phyloP scores from a whole-genome alignment of 2,797 vertebrate species.

The Danio choprae region DNA sequence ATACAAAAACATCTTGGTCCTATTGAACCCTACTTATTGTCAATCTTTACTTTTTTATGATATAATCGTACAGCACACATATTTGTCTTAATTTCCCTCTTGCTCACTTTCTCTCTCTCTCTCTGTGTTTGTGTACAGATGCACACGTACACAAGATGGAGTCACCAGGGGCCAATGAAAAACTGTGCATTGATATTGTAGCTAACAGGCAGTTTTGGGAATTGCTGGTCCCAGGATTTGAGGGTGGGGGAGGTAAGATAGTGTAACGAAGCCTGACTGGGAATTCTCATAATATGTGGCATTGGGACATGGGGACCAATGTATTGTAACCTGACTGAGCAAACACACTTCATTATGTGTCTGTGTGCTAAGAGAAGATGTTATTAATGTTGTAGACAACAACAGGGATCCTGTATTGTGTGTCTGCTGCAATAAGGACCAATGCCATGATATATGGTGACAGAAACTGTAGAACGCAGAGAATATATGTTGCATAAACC shows the following conservation, averaged over 20 bases:
- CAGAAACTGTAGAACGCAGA: neutral
- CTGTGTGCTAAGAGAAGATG: conserved; percentile 43
- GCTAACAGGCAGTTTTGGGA: conserved; percentile 75
- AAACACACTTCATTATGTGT: conserved; percentile 61
- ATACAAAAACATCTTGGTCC: neutral
- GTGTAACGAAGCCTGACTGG: conserved; percentile 77
- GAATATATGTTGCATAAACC: neutral
- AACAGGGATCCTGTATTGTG: neutral
- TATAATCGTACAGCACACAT: neutral
- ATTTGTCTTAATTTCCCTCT: neutral
- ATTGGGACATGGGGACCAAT: conserved; percentile 54
- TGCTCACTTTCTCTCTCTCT: neutral
- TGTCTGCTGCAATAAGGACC: neutral
- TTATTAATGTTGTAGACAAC: conserved; percentile 35
- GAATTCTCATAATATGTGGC: conserved; percentile 66
- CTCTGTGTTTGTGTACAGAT: conserved; percentile 16
- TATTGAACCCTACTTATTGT: neutral
- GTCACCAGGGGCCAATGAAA: conserved; percentile 72
- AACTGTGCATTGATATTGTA: conserved; percentile 83
- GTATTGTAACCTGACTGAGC: conserved; percentile 53
- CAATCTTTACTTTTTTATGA: neutral
- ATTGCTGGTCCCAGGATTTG: conserved; percentile 56
- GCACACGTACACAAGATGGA: conserved; percentile 41
- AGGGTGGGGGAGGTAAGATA: conserved; percentile 44
- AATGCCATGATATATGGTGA: conserved; percentile 13